Conservation (phyloP, 2,888 invertebrate species). For the Hylaea fasciaria region DNA sequence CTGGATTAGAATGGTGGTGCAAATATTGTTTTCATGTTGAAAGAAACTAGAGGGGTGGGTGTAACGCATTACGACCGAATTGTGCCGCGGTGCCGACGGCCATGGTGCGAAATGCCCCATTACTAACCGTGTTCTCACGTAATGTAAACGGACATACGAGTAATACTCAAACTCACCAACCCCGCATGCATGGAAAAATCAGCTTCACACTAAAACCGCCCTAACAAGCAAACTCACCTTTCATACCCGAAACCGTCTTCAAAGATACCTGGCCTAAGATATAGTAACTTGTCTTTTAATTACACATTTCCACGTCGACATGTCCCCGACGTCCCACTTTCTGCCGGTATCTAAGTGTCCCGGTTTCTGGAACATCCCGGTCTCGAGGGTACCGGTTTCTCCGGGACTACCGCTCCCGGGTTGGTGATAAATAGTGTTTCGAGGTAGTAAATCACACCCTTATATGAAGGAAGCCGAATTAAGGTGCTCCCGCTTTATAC, state of each 20-base stretch:
- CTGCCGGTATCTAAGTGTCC: conserved; percentile 14
- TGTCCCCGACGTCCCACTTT: conserved; percentile 17
- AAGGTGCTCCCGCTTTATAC: conserved; percentile 33
- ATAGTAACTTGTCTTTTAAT: conserved; percentile 7
- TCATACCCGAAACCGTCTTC: no score
- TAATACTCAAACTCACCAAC: no score
- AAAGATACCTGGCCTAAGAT: no score
- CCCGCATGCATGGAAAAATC: no score
- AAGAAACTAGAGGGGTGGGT: no score
- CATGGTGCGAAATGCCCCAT: no score
- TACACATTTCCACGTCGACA: conserved; percentile 20
- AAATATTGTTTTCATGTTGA: background rate
- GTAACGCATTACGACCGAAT: no score
- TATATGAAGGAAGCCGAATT: conserved; percentile 54
- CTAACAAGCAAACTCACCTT: no score
- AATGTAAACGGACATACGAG: no score
- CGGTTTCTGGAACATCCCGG: conserved; percentile 25
- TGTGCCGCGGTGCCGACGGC: no score
- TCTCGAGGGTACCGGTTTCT: conserved; percentile 25
- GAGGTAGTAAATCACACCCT: conserved; percentile 61
- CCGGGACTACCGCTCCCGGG: conserved; percentile 14
- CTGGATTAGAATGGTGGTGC: background rate
- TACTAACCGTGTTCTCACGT: no score
- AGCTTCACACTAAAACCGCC: no score
- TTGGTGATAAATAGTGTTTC: conserved; percentile 53